These are phyloP conservation scores for Toxotes lorentzi DNA, from an alignment of 2,797 vertebrate species.

Conservation along the genomic window DNA sequence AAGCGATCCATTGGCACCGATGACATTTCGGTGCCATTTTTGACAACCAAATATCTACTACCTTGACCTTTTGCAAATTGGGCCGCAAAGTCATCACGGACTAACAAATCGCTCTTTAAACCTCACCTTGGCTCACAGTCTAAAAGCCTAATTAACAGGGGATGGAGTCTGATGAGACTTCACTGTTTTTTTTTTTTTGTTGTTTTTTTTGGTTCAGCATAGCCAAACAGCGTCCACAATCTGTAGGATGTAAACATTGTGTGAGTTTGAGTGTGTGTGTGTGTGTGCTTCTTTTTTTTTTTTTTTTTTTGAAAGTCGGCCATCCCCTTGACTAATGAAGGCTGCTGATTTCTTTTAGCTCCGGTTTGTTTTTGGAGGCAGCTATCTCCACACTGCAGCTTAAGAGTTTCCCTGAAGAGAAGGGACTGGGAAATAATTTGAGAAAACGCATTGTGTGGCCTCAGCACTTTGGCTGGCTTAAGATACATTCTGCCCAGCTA, in stretches of 20 bases:
- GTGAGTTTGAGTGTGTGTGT: neutral
- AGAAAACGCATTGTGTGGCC: slow-evolving; percentile 81
- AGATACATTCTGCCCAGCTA: slow-evolving; percentile 71
- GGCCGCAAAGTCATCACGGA: slow-evolving; percentile 83
- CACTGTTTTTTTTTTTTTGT: slow-evolving; percentile 36
- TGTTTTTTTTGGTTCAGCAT: slow-evolving; percentile 11
- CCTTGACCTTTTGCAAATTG: slow-evolving; percentile 90
- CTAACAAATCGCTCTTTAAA: slow-evolving; percentile 81
- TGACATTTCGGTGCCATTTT: slow-evolving; percentile 87
- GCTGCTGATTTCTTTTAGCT: slow-evolving; percentile 73
- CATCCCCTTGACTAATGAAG: slow-evolving; percentile 78
- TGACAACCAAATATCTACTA: slow-evolving; percentile 84
- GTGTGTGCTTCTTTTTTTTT: neutral
- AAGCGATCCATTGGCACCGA: slow-evolving; percentile 79
- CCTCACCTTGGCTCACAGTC: slow-evolving; percentile 81
- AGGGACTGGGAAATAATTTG: slow-evolving; percentile 81
- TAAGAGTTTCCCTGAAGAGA: slow-evolving; percentile 85
- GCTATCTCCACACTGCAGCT: slow-evolving; percentile 89
- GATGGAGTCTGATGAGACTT: slow-evolving; percentile 72
- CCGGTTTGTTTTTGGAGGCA: slow-evolving; percentile 73
- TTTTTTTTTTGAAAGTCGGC: slow-evolving; percentile 60
- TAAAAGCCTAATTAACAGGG: slow-evolving; percentile 82
- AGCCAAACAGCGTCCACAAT: slow-evolving; percentile 40
- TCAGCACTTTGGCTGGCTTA: slow-evolving; percentile 82
- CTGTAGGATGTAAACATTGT: slow-evolving; percentile 60